Base-by-base conservation (phyloP, 2,888 invertebrate species). In the Leucozona laternaria region DNA sequence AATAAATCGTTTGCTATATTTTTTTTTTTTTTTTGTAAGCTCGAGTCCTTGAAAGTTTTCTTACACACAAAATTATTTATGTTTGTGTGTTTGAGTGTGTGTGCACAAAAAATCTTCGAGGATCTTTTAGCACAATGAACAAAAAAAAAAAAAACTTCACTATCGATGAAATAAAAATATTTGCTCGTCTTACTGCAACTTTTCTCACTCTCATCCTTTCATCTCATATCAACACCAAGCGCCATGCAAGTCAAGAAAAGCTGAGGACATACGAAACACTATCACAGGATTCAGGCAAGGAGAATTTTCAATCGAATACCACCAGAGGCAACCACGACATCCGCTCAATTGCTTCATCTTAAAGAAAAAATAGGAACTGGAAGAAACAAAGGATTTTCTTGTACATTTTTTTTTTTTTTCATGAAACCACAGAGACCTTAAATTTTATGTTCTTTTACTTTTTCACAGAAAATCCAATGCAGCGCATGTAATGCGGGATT, bases 101-200 rank as follows among this genome's bases (percentile, higher is more conserved):
- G 7, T 22, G 6, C 7, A 60, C 6, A 40, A 3, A 37, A 11
- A 22, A 45, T 45, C 45, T 45, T 45, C 45, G 31, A 64, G 25
- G 28, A 64, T 45, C 13, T 64, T 45, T 31, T 20, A 45, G 28
- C 3, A 64, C 45, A 45, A 45, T 45, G 37, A 28, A 62, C 2
- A 43, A 64, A 20, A 62, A 25, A 62, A n/a, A 25, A 40, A 11
- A 43, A 62, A 62, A 62, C 57, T 60, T 20, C 58, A 66, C 79
- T 53, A 75, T 80, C 68, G 68, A 68, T 53, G 68, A 62, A 55
- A 76, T 62, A 31, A 71, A 76, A 70, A 62, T 31, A 70, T 55
- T 25, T 76, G 20, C 17, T 31, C 13, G 34, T 50, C 66, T 68
- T 34, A 48, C 20, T 34, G 34, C 45, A 66, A 66, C 34, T 66